Conservation (phyloP, 1,140 invertebrate genomes). For the Danaus melanippus region DNA sequence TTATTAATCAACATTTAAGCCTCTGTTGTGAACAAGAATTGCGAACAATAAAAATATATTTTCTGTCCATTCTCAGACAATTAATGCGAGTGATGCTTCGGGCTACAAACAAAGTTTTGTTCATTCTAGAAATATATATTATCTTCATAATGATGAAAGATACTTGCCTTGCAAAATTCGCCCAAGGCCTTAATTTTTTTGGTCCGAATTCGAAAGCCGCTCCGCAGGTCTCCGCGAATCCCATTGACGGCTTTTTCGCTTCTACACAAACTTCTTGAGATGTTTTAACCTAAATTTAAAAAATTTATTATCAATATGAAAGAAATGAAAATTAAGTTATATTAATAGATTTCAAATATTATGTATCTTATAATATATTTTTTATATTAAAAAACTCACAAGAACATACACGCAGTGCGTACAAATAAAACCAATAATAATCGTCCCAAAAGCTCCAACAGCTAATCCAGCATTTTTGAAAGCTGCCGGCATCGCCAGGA, state of each 20-base stretch:
- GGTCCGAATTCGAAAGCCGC: slow-evolving; percentile 83
- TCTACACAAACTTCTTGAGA: slow-evolving; percentile 79
- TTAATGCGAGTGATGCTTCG: too few relatives aligned
- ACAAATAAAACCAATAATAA: slow-evolving; percentile 82
- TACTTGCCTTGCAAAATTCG: slow-evolving; percentile 75
- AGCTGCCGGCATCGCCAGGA: slow-evolving; percentile 90
- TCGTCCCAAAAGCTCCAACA: slow-evolving; percentile 79
- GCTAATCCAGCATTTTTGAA: slow-evolving; percentile 86
- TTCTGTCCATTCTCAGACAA: too few relatives aligned
- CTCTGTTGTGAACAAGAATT: too few relatives aligned
- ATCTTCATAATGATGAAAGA: not conserved
- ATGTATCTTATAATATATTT: slow-evolving; percentile 5
- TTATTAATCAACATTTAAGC: too few relatives aligned
- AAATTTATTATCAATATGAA: not conserved
- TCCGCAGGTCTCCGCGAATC: slow-evolving; percentile 71
- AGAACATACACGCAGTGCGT: slow-evolving; percentile 87
- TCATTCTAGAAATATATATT: too few relatives aligned
- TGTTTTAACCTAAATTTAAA: slow-evolving; percentile 74
- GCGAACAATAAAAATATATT: too few relatives aligned
- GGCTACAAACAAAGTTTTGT: too few relatives aligned
- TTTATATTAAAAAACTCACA: slow-evolving; percentile 70
- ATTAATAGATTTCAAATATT: too few relatives aligned
- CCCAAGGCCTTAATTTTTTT: slow-evolving; percentile 72
- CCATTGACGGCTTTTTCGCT: slow-evolving; percentile 77
- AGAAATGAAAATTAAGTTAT: too few relatives aligned